A percentile compares a stretch with the other conserved stretches of the same genome.
phyloP scores from a whole-genome alignment of 2,113 vertebrate species.

The Pituophis catenifer region DNA sequence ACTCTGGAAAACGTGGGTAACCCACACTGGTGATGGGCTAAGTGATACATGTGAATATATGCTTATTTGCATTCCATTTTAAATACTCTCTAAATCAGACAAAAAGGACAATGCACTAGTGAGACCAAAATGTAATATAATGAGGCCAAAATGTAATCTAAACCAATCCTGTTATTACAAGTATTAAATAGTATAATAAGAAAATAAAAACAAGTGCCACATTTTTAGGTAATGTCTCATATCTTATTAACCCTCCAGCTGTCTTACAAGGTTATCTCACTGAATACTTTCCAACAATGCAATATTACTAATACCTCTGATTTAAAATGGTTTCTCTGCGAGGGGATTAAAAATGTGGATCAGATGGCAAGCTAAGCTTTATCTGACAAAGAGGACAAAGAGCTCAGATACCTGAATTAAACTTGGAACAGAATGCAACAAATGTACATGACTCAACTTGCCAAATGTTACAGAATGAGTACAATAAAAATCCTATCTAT shows the following conservation, averaged over 20 bases:
- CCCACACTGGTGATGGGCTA: background rate
- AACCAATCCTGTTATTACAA: conserved; percentile 4
- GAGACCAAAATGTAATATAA: background rate
- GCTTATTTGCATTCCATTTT: background rate
- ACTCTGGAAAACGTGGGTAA: background rate
- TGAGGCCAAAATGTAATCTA: background rate
- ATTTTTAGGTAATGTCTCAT: background rate
- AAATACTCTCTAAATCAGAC: background rate
- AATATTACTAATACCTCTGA: background rate
- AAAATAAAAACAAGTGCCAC: conserved; percentile 2
- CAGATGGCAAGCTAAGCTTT: conserved; percentile 1
- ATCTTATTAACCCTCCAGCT: background rate
- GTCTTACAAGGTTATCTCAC: background rate
- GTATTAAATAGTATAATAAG: background rate
- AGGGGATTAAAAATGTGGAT: background rate
- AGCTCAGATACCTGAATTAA: conserved; percentile 18
- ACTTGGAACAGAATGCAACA: background rate
- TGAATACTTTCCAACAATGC: background rate
- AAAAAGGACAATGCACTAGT: background rate
- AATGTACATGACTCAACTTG: background rate
- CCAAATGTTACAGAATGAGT: conserved; percentile 24
- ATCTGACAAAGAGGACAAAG: background rate
- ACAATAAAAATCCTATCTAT: conserved; percentile 7
- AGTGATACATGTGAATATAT: background rate
- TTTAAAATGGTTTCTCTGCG: background rate